These are phyloP conservation scores for Periophthalmus magnuspinnatus DNA, from an alignment of 2,797 vertebrate genomes.

Conservation along the genomic window DNA sequence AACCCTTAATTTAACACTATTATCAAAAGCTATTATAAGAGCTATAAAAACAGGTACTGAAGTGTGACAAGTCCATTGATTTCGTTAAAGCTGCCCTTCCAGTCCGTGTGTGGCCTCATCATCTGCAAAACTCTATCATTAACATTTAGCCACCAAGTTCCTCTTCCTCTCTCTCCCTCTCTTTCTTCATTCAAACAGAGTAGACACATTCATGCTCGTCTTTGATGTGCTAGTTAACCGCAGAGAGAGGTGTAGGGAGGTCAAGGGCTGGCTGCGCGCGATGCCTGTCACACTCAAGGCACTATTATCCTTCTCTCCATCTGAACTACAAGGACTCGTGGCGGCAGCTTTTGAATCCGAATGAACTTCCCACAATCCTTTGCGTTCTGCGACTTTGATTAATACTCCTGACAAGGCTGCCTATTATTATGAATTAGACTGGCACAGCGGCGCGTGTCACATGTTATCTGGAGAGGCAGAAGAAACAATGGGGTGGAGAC, in stretches of 20 bases:
- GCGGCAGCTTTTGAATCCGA: conserved; percentile 47
- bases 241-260: conserved; percentile 49
- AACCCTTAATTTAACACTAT: neutral
- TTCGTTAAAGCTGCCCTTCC: neutral
- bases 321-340: conserved; percentile 25
- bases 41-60: neutral
- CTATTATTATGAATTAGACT: conserved; percentile 65
- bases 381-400: conserved; percentile 60
- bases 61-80: neutral
- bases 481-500: conserved; percentile 44
- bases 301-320: conserved; percentile 21
- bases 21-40: neutral
- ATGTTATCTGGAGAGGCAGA: conserved; percentile 50
- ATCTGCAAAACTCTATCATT: neutral
- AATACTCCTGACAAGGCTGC: conserved; percentile 64
- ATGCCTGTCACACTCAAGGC: conserved; percentile 52
- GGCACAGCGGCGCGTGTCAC: conserved; percentile 45
- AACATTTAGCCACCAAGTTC: neutral
- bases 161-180: neutral
- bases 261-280: conserved; percentile 65
- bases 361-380: conserved; percentile 36
- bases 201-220: neutral
- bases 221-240: conserved; percentile 54
- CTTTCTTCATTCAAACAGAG: neutral
- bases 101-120: neutral